A percentile compares a stretch with the other conserved stretches of the same genome.
phyloP scores from a whole-genome alignment of 37 sponge, comb jelly and placozoan genomes.

The Axinella damicornis region DNA sequence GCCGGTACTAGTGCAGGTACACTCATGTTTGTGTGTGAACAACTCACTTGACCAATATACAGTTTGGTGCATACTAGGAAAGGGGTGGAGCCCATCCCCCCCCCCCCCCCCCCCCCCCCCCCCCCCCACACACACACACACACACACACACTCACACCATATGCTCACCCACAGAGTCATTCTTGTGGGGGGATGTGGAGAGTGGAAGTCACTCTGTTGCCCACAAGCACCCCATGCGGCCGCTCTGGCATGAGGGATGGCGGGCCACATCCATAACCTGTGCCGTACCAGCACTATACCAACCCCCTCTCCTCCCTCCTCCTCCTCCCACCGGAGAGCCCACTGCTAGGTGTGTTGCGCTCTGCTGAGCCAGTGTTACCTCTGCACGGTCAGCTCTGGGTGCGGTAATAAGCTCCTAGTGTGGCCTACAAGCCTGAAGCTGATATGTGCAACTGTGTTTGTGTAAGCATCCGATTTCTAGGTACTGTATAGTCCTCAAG shows the following conservation, averaged over 20 bases:
- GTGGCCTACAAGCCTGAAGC: no score
- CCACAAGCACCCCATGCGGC: slow-evolving; percentile 6
- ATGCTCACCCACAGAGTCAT: background rate
- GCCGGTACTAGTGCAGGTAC: background rate
- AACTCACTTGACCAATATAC: no score
- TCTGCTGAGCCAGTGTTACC: no score
- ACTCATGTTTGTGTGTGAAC: no score
- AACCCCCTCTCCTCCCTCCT: background rate
- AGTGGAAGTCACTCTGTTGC: no score
- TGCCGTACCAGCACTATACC: slow-evolving; percentile 24
- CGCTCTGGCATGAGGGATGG: slow-evolving; percentile 55
- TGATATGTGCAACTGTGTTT: no score
- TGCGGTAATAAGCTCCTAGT: no score
- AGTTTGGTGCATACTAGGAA: no score
- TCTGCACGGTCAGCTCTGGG: no score
- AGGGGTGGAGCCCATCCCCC: no score
- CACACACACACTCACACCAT: background rate
- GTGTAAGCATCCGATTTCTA: no score
- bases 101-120: background rate
- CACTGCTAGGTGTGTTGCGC: background rate
- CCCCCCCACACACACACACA: background rate
- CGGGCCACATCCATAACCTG: slow-evolving; percentile 15
- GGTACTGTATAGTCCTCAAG: no score
- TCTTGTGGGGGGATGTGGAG: background rate
- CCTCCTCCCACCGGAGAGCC: background rate